Percentiles rank a stretch among this genome's conserved stretches.
phyloP scores from a whole-genome alignment of 2,113 vertebrate species.

The Nibea coibor region DNA sequence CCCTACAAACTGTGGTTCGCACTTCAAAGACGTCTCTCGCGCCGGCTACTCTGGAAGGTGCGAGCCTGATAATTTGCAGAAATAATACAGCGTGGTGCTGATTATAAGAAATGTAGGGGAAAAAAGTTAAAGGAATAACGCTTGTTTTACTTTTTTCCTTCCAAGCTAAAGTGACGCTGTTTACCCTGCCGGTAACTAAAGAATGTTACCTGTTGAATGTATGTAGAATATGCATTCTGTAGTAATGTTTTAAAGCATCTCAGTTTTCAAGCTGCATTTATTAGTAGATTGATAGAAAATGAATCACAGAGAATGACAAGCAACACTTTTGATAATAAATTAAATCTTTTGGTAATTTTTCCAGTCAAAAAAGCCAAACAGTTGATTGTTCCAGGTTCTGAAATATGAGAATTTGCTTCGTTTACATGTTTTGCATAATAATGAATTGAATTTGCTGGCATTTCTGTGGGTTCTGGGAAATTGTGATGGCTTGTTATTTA shows the following conservation, averaged over 20 bases:
- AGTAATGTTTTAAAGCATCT: neutral
- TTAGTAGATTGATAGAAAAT: neutral
- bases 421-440: neutral
- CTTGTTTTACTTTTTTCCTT: neutral
- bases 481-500: neutral
- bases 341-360: neutral
- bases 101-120: constrained; percentile 9
- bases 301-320: neutral
- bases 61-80: constrained; percentile 43
- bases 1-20: constrained; percentile 70
- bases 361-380: neutral
- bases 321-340: neutral
- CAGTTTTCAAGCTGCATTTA: neutral
- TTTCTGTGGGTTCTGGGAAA: neutral
- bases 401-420: neutral
- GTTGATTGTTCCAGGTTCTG: neutral
- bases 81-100: constrained; percentile 21
- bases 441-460: neutral
- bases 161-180: neutral
- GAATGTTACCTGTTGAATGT: neutral
- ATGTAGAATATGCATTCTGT: neutral
- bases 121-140: neutral
- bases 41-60: constrained; percentile 49
- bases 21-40: constrained; percentile 73
- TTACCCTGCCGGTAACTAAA: neutral